phyloP scores from a whole-genome alignment of 1,140 invertebrate genomes.

The Pissodes strobi region DNA sequence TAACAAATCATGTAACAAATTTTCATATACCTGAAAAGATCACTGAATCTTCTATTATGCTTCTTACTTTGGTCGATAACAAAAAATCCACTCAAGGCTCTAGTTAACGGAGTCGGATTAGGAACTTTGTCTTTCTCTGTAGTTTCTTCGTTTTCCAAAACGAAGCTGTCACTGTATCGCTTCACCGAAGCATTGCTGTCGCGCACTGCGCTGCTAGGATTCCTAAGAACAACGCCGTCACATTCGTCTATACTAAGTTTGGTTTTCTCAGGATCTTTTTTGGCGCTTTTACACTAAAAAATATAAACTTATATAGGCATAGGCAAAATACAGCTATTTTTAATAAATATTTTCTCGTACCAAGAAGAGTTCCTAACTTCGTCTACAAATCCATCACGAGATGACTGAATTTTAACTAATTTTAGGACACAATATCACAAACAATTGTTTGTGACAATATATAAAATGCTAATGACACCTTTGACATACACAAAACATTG shows the following conservation, averaged over 20 bases:
- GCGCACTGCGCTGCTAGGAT: constrained; percentile 15
- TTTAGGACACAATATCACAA: too few species aligned
- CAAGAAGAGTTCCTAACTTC: too few species aligned
- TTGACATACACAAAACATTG: too few species aligned
- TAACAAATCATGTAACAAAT: too few species aligned
- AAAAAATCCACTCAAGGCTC: constrained; percentile 48
- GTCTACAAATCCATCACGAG: too few species aligned
- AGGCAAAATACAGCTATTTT: too few species aligned
- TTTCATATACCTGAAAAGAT: constrained; percentile 50
- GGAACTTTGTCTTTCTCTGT: constrained; percentile 17
- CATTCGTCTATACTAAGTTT: constrained; percentile 12
- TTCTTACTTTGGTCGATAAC: constrained; percentile 46
- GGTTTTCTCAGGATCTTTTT: constrained; percentile 9
- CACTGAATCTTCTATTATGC: constrained; percentile 47
- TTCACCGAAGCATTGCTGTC: constrained; percentile 38
- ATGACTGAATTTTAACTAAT: too few species aligned
- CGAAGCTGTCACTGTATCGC: constrained; percentile 54
- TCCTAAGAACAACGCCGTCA: constrained; percentile 42
- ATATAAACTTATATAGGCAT: too few species aligned
- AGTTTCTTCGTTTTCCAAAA: constrained; percentile 44
- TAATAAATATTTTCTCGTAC: too few species aligned
- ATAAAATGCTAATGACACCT: too few species aligned
- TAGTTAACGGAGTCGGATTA: constrained; percentile 34
- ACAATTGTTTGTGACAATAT: too few species aligned
- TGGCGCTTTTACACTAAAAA: constrained; percentile 22